phyloP scores from a whole-genome alignment of 2,113 vertebrate species.

The Cochlearius cochlearius region DNA sequence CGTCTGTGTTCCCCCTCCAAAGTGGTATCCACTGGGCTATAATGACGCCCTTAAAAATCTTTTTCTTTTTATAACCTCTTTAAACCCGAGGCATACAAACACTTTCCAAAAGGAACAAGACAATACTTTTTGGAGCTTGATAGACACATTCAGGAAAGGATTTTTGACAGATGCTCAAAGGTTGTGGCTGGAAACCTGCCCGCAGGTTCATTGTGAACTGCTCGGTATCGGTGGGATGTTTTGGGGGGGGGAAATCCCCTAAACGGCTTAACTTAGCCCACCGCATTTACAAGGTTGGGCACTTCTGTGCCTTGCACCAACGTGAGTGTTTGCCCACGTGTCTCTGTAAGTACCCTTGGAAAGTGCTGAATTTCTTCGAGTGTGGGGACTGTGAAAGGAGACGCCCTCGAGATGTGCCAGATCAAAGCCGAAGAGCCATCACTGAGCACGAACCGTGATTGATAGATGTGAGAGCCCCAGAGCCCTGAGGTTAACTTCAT shows the following conservation, averaged over 20 bases:
- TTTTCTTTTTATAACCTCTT: not conserved
- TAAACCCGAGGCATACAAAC: not conserved
- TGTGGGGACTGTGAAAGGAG: not conserved
- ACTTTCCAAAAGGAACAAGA: not conserved
- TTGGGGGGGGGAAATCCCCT: fast-evolving
- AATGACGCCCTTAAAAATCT: not conserved
- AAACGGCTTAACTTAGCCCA: not conserved
- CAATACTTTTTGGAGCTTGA: not conserved
- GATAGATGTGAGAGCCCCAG: not conserved
- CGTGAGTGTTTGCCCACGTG: not conserved
- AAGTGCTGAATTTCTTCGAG: not conserved
- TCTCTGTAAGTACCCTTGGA: not conserved
- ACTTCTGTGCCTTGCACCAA: not conserved
- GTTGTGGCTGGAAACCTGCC: not conserved
- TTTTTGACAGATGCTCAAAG: not conserved
- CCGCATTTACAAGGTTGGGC: not conserved
- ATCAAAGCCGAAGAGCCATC: not conserved
- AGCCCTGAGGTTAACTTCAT: not conserved
- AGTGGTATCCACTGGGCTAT: not conserved
- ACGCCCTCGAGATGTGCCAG: not conserved
- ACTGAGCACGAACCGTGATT: not conserved
- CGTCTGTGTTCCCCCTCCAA: not conserved
- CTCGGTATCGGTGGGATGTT: not conserved
- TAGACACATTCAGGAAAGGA: not conserved
- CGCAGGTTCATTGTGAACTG: not conserved